phyloP scores from a whole-genome alignment of 2,888 invertebrate species.

The Julus scandinavius region DNA sequence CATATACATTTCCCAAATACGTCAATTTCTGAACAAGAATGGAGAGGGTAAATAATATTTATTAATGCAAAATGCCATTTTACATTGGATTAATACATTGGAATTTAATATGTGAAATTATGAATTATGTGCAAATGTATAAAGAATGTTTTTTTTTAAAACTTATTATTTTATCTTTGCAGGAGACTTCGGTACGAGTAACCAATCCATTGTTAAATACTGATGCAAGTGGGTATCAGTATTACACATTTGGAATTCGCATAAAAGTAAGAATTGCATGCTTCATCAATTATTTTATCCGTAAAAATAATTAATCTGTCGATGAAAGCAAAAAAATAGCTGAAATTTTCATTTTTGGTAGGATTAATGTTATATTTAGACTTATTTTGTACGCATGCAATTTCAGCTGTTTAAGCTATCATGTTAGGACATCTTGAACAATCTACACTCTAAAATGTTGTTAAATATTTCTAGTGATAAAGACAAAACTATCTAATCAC shows the following conservation, averaged over 20 bases:
- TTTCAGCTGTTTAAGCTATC: no score
- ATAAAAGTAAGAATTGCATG: not conserved
- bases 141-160: not conserved
- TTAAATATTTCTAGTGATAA: no score
- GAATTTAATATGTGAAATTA: not conserved
- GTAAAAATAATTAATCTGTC: not conserved
- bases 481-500: no score
- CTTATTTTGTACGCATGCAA: not conserved
- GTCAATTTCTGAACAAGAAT: not conserved
- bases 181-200: not conserved
- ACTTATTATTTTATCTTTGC: not conserved
- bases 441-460: no score
- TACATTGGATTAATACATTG: no score
- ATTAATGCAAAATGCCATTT: no score
- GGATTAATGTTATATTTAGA: no score
- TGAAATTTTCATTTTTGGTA: no score
- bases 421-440: no score
- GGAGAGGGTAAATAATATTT: not conserved
- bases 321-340: no score
- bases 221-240: not conserved
- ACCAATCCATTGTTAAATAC: conserved; percentile 36
- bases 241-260: not conserved
- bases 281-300: no score
- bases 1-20: no score
- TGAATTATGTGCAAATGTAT: not conserved